Evolutionary conservation across 1,140 invertebrate genomes (phyloP).

Genomic region (Papilio machaon): DNA sequence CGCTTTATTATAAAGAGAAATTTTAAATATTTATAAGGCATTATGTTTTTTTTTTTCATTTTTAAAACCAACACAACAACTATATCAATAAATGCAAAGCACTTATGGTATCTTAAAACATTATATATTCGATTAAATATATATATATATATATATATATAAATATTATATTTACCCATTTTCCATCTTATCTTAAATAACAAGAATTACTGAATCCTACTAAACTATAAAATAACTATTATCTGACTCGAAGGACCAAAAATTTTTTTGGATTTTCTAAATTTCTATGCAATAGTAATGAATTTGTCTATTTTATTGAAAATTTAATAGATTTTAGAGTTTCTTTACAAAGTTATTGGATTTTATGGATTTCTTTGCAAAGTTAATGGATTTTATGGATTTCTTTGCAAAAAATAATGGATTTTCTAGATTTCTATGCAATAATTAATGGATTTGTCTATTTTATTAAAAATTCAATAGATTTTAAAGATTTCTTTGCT

Average conservation of each 20-base stretch:
- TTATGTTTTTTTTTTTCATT: background rate
- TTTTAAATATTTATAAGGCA: background rate
- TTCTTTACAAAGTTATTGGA: background rate
- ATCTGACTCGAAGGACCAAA: background rate
- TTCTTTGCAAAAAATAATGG: background rate
- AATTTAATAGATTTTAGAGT: background rate
- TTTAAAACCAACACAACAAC: background rate
- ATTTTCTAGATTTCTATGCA: background rate
- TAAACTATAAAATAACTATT: background rate
- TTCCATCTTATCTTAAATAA: background rate
- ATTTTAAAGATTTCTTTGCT: too few species aligned
- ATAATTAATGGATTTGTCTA: background rate
- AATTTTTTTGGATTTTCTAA: background rate
- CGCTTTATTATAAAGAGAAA: background rate
- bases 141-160: background rate
- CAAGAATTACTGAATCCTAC: background rate
- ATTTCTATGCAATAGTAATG: background rate
- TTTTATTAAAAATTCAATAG: too few species aligned
- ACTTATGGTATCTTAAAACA: constrained; percentile 5
- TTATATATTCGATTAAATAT: background rate
- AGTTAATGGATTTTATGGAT: background rate
- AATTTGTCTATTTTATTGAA: too few species aligned
- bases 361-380: background rate
- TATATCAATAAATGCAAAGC: constrained; percentile 7
- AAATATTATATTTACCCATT: background rate